Evolutionary conservation across 2,888 invertebrate species (phyloP).

Genomic region (Acrobasis suavella): DNA sequence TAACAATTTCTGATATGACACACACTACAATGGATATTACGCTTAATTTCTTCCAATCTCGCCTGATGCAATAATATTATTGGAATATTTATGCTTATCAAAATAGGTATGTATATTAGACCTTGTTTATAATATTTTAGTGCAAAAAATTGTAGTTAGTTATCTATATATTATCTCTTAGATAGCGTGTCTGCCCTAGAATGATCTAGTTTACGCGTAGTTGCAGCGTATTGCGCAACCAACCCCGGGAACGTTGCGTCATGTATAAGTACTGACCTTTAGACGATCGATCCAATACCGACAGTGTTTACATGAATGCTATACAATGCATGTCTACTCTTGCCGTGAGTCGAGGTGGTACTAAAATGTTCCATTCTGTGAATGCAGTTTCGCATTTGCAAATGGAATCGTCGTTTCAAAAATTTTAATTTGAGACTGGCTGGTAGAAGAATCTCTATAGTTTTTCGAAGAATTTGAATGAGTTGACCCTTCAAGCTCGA

Average conservation of each 20-base stretch:
- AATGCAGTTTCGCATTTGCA: neutral
- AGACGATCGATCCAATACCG: slow-evolving; percentile 63
- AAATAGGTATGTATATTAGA: too few species aligned
- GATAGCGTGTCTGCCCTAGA: slow-evolving; percentile 11
- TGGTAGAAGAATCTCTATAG: too few species aligned
- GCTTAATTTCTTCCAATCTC: too few species aligned
- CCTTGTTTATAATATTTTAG: too few species aligned
- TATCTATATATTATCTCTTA: neutral
- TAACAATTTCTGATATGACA: too few species aligned
- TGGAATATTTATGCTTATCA: too few species aligned
- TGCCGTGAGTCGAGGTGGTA: neutral
- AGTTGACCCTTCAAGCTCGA: neutral
- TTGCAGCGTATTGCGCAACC: slow-evolving; percentile 70
- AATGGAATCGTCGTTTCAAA: slow-evolving; percentile 3
- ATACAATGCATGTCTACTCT: slow-evolving; percentile 9
- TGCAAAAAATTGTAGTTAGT: neutral
- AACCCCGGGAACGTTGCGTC: slow-evolving; percentile 68
- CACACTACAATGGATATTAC: too few species aligned
- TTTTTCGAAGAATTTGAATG: neutral
- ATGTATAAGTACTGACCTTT: slow-evolving; percentile 74
- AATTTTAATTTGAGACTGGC: neutral
- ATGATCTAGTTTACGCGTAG: slow-evolving; percentile 22
- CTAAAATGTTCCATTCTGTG: neutral
- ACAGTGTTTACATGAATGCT: slow-evolving; percentile 23
- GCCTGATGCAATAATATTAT: too few species aligned